Conservation (phyloP, 2,113 vertebrate genomes). For the Muntiacus reevesi region DNA sequence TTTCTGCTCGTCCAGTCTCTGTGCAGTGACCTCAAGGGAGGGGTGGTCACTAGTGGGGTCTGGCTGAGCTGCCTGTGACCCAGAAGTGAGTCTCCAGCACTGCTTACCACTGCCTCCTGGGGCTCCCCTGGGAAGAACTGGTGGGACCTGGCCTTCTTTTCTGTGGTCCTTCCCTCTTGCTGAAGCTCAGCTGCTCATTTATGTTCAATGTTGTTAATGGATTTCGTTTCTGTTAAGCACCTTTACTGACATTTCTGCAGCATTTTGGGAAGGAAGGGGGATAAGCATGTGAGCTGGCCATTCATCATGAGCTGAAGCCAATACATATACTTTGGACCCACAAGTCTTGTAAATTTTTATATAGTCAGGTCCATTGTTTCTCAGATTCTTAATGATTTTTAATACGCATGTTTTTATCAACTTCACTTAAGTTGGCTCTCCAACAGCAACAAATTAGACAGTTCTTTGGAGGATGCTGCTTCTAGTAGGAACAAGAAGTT, state of each 20-base stretch:
- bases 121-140: not conserved
- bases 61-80: too few relatives aligned
- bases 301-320: not conserved
- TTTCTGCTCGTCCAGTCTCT: not conserved
- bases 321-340: not conserved
- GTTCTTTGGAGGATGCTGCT: not conserved
- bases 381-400: not conserved
- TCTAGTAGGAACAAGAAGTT: not conserved
- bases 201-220: not conserved
- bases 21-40: not conserved
- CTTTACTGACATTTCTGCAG: not conserved
- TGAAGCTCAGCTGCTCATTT: not conserved
- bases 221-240: not conserved
- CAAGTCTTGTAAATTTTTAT: not conserved
- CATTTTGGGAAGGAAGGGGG: not conserved
- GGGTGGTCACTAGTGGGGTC: fast-evolving
- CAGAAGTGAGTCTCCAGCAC: not conserved
- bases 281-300: not conserved
- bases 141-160: not conserved
- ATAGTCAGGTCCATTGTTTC: not conserved
- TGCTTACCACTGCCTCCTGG: not conserved
- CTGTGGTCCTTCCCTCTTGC: not conserved
- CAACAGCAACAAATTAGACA: not conserved
- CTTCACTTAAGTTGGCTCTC: not conserved
- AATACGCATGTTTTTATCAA: not conserved